Conservation (phyloP, 2,888 invertebrate species). For the Julus scandinavius region DNA sequence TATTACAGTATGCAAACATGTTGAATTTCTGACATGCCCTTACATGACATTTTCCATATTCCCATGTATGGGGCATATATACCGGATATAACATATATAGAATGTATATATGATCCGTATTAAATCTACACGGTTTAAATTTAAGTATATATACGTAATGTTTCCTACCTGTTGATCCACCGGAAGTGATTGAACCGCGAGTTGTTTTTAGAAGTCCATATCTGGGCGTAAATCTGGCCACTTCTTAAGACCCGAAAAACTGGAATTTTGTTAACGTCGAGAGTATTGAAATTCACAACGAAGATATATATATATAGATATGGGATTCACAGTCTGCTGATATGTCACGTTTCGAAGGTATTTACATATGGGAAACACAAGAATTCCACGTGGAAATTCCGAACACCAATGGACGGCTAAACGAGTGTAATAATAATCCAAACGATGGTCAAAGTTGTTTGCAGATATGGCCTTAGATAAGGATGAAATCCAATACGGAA, state of each 20-base stretch:
- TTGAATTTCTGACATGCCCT: too few species aligned
- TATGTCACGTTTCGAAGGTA: not conserved
- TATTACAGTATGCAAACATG: too few species aligned
- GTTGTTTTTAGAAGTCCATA: not conserved
- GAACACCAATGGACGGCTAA: not conserved
- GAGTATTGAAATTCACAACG: not conserved
- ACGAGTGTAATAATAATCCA: not conserved
- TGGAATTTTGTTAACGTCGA: not conserved
- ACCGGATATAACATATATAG: too few species aligned
- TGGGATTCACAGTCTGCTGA: not conserved
- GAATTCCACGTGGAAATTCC: not conserved
- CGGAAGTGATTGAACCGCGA: not conserved
- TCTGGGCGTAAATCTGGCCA: not conserved
- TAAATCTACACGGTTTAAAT: too few species aligned
- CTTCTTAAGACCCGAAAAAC: not conserved
- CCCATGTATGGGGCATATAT: too few species aligned
- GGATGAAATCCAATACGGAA: not conserved
- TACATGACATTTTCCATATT: too few species aligned
- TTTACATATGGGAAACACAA: not conserved
- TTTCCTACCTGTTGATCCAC: constrained; percentile 17
- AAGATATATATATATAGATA: not conserved
- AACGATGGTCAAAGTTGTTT: not conserved
- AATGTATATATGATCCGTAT: too few species aligned
- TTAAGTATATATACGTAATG: too few species aligned
- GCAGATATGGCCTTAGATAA: not conserved